Percentiles rank a stretch among this genome's conserved stretches.
Conservation (phyloP, 1,140 invertebrate species). For the Arion vulgaris region DNA sequence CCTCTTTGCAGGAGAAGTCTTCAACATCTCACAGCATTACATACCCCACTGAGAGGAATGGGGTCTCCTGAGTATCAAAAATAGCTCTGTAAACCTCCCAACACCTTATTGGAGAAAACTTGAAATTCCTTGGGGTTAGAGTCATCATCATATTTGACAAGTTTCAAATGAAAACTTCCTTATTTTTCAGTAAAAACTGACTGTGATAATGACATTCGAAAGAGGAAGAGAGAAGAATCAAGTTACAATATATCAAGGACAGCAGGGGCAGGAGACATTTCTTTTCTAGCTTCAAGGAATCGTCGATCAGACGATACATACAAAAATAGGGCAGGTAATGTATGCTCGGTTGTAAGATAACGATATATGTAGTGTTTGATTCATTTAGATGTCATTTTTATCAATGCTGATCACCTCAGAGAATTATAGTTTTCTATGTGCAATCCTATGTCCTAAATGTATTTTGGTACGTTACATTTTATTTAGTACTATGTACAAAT, state of each 20-base stretch:
- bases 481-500: no score
- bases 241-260: constrained; percentile 44
- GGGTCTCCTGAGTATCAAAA: no score
- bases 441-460: background rate
- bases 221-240: constrained; percentile 43
- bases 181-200: constrained; percentile 55
- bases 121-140: no score
- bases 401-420: background rate
- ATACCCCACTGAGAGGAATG: no score
- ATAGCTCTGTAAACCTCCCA: no score
- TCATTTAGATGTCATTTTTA: background rate
- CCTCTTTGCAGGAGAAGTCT: no score
- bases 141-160: no score
- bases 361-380: background rate
- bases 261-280: constrained; percentile 41
- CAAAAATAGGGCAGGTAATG: constrained; percentile 42
- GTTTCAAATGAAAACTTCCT: no score
- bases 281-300: constrained; percentile 38
- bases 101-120: no score
- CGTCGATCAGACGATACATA: constrained; percentile 39
- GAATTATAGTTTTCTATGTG: background rate
- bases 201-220: constrained; percentile 48
- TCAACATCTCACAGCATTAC: no score
- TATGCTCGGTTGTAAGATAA: background rate
- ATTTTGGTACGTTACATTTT: no score